These are phyloP conservation scores for Musca domestica DNA, from an alignment of 1,140 invertebrate species.

Conservation along the genomic window DNA sequence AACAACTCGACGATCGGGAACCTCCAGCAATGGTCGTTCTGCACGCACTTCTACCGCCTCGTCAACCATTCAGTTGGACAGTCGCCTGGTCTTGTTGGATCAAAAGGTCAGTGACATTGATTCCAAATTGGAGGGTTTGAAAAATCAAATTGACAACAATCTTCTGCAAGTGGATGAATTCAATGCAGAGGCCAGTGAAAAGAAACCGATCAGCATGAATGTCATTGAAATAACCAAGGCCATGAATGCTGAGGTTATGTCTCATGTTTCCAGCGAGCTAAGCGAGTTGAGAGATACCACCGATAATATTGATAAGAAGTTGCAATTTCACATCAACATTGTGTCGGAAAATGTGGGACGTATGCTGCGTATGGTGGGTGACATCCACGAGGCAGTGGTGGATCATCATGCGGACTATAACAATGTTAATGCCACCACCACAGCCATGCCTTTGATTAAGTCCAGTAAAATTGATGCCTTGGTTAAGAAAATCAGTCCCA, in stretches of 20 bases:
- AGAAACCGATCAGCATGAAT: conserved; percentile 77
- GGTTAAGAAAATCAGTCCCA: conserved; percentile 75
- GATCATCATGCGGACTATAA: conserved; percentile 59
- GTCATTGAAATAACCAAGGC: conserved; percentile 76
- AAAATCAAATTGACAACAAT: conserved; percentile 79
- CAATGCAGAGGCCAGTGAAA: conserved; percentile 80
- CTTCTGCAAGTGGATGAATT: conserved; percentile 76
- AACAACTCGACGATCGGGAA: conserved; percentile 4
- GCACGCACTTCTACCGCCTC: conserved; percentile 29
- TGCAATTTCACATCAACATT: conserved; percentile 80
- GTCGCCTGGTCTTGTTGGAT: conserved; percentile 67
- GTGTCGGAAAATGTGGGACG: conserved; percentile 77
- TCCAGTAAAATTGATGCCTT: conserved; percentile 75
- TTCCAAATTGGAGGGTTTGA: conserved; percentile 71
- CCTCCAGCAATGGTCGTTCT: conserved; percentile 35
- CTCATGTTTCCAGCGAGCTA: conserved; percentile 71
- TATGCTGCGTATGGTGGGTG: conserved; percentile 71
- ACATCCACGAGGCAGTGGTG: conserved; percentile 77
- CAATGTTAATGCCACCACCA: conserved; percentile 56
- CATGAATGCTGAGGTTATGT: conserved; percentile 72
- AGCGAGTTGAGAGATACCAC: conserved; percentile 71
- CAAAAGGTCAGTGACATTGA: conserved; percentile 80
- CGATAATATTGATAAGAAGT: conserved; percentile 74
- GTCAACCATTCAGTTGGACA: conserved; percentile 57
- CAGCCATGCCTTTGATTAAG: conserved; percentile 58